A percentile compares a stretch with the other conserved stretches of the same genome.
phyloP scores from a whole-genome alignment of 2,888 invertebrate genomes.

The Aelia acuminata region DNA sequence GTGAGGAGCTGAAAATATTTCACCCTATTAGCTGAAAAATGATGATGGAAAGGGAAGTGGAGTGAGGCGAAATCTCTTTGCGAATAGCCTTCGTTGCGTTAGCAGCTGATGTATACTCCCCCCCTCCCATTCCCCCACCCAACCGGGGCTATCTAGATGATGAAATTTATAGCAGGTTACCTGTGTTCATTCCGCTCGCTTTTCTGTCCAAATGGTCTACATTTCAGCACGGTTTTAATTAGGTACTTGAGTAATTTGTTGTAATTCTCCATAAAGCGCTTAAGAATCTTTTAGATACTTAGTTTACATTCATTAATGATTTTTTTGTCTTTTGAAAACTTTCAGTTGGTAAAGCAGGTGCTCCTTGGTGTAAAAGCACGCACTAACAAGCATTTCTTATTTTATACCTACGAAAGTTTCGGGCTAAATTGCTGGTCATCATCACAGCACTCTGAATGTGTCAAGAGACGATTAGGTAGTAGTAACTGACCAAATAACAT shows the following conservation, averaged over 20 bases:
- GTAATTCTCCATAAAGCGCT: background rate
- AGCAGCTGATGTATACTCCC: background rate
- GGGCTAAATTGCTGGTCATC: no score
- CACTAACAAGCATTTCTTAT: no score
- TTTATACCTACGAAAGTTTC: no score
- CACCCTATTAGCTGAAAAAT: constrained; percentile 29
- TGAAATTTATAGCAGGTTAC: constrained; percentile 5
- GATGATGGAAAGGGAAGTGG: constrained; percentile 41
- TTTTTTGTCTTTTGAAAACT: no score
- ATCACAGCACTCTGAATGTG: no score
- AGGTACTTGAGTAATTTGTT: background rate
- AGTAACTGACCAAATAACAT: no score
- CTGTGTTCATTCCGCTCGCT: background rate
- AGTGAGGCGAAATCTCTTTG: constrained; percentile 27
- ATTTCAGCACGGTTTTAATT: background rate
- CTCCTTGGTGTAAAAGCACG: no score
- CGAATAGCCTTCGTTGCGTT: background rate
- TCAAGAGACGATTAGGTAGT: no score
- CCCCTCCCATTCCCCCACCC: background rate
- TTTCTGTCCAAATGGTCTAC: background rate
- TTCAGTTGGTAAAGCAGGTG: no score
- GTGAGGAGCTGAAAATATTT: constrained; percentile 33
- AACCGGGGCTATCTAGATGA: constrained; percentile 12
- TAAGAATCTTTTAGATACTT: background rate
- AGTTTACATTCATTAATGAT: no score